Evolutionary conservation across 2,888 invertebrate species (phyloP), one percentile per base, ranked within the genome.

Genomic region (Drosophila buzzatii): DNA sequence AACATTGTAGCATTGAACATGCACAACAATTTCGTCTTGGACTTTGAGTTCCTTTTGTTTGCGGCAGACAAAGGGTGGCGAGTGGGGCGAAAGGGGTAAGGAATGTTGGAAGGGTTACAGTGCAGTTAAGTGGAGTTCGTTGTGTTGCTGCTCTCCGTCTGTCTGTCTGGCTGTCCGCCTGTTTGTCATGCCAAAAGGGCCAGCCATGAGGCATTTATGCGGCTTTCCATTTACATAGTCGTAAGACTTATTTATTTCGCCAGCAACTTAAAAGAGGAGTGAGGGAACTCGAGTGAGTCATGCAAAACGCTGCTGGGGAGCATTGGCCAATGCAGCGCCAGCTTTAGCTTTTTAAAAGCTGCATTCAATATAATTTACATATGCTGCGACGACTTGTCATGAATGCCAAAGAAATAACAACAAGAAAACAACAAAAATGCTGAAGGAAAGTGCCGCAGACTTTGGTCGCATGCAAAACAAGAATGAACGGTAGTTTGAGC

Each of bases 151-250:
- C 45, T 49, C 27, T 64, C 51, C 63, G 35, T 23, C 31, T 33
- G 56, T 67, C 33, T 47, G 41, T 42, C 41, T 8, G 45, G 6
- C 56, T 20, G 44, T 57, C 35, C 47, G 45, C 23, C 33, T 64
- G 45, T 57, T 61, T 75, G 78, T 78, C 72, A 79, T 76, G 79
- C 73, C 79, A 76, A 79, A 76, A 72, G 62, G 57, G 57, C 56
- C 64, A 41, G 68, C 59, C 64, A 49, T 53, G 23, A 68, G 79
- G 80, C 85, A 87, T 85, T 85, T 85, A 75, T 87, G 85, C 75
- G 85, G 85, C 88, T 85, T 85, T 85, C 79, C 88, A 85, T 87
- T 87, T 85, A 85, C 88, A 84, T 84, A 85, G 67, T 69, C 63
- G 79, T 76, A 68, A 79, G 66, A 63, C 71, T 62, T 79, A 79